These are phyloP conservation scores for Nyctibius bracteatus DNA, from an alignment of 2,113 vertebrate genomes.

Conservation along the genomic window DNA sequence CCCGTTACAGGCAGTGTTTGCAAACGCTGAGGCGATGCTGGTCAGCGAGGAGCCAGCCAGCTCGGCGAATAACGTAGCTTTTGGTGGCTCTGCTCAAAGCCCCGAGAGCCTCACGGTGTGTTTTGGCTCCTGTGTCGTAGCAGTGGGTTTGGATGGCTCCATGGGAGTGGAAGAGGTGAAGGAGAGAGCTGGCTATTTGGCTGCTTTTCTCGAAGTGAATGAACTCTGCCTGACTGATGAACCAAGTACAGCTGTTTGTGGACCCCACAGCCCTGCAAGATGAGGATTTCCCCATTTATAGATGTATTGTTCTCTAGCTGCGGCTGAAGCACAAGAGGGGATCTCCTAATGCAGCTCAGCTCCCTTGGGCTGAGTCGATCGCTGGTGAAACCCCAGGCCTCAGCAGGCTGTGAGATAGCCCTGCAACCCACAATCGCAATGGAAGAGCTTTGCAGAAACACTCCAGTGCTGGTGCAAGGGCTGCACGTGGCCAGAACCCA, in stretches of 20 bases:
- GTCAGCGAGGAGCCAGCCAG: not conserved
- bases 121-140: not conserved
- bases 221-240: not conserved
- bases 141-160: not conserved
- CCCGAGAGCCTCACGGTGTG: not conserved
- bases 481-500: not conserved
- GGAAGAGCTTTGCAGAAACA: not conserved
- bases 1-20: not conserved
- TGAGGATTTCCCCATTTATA: not conserved
- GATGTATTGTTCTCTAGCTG: not conserved
- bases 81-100: not conserved
- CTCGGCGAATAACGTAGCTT: not conserved
- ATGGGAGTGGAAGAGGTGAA: not conserved
- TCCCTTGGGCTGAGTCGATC: not conserved
- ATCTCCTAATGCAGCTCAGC: not conserved
- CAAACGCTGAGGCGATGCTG: not conserved
- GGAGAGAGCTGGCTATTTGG: not conserved
- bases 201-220: not conserved
- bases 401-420: not conserved
- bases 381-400: not conserved
- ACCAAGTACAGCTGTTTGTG: not conserved
- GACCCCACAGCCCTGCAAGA: not conserved
- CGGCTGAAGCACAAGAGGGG: not conserved
- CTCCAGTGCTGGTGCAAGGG: not conserved
- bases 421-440: fast-evolving